phyloP scores from a whole-genome alignment of 2,113 vertebrate species.

The Amphiprion ocellaris region DNA sequence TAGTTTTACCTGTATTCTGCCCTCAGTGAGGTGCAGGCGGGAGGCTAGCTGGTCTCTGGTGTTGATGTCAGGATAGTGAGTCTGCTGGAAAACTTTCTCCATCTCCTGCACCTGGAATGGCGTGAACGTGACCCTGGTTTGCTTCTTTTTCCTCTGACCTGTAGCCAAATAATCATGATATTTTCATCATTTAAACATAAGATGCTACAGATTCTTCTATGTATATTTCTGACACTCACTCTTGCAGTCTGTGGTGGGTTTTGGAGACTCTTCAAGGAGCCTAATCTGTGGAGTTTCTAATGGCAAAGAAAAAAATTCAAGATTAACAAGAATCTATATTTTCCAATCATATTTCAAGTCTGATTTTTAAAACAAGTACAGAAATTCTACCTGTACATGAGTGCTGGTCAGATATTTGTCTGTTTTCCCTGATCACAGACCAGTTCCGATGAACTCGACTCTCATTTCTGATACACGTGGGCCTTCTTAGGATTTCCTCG shows the following conservation, averaged over 20 bases:
- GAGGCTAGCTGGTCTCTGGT: conserved; percentile 72
- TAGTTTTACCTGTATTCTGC: conserved; percentile 70
- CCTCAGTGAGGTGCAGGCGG: conserved; percentile 67
- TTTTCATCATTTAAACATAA: not conserved
- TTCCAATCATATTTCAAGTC: not conserved
- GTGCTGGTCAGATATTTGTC: conserved; percentile 16
- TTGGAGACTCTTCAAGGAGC: conserved; percentile 26
- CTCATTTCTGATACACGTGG: conserved; percentile 39
- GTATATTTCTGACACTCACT: conserved; percentile 35
- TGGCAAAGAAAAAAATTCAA: not conserved
- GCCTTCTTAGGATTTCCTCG: conserved; percentile 76
- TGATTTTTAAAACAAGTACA: not conserved
- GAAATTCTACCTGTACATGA: conserved; percentile 50
- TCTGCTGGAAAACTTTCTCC: conserved; percentile 73
- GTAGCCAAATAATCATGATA: not conserved
- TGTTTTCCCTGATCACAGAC: conserved; percentile 70
- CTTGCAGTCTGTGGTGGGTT: not conserved
- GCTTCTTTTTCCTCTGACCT: conserved; percentile 74
- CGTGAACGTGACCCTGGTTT: conserved; percentile 76
- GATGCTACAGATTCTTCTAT: too few species aligned
- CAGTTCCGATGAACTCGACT: conserved; percentile 25
- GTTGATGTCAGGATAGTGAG: conserved; percentile 75
- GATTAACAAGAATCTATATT: not conserved
- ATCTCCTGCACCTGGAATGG: conserved; percentile 71
- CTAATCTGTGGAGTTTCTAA: conserved; percentile 46